Evolutionary conservation across 1,140 invertebrate genomes (phyloP).

Genomic region (Hyposmocoma kahamanoa): DNA sequence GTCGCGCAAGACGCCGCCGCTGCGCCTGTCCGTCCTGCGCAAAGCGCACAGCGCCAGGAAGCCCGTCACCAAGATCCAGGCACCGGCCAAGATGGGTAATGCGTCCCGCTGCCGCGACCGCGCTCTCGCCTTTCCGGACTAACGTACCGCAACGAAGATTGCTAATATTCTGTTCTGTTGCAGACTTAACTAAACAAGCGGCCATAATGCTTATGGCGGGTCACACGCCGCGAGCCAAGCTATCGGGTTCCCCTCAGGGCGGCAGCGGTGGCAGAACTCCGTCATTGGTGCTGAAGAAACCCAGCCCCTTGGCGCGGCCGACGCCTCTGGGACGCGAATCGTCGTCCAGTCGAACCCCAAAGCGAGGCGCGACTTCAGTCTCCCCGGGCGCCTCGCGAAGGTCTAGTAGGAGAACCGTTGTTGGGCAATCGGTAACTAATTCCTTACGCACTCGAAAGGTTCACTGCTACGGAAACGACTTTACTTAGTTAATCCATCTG

Average conservation of each 20-base stretch:
- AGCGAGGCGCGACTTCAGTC: too few relatives aligned
- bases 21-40: conserved; percentile 23
- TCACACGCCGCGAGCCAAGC: conserved; percentile 25
- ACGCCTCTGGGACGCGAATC: neutral
- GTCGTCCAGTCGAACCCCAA: too few relatives aligned
- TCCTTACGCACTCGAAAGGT: too few relatives aligned
- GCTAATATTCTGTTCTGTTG: too few relatives aligned
- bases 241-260: conserved; percentile 1
- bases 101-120: too few relatives aligned
- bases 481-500: too few relatives aligned
- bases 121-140: too few relatives aligned
- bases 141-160: too few relatives aligned
- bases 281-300: conserved; percentile 24
- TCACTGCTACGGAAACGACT: too few relatives aligned
- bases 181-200: conserved; percentile 55
- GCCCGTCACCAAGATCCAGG: conserved; percentile 30
- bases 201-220: conserved; percentile 54
- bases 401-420: too few relatives aligned
- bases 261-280: conserved; percentile 6
- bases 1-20: conserved; percentile 30
- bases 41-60: conserved; percentile 24
- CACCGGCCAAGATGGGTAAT: conserved; percentile 17
- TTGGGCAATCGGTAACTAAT: too few relatives aligned
- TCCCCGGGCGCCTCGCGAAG: too few relatives aligned
- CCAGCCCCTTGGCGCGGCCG: conserved; percentile 14